Evolutionary conservation across 2,797 vertebrate genomes (phyloP).

Genomic region (Platalea minor): DNA sequence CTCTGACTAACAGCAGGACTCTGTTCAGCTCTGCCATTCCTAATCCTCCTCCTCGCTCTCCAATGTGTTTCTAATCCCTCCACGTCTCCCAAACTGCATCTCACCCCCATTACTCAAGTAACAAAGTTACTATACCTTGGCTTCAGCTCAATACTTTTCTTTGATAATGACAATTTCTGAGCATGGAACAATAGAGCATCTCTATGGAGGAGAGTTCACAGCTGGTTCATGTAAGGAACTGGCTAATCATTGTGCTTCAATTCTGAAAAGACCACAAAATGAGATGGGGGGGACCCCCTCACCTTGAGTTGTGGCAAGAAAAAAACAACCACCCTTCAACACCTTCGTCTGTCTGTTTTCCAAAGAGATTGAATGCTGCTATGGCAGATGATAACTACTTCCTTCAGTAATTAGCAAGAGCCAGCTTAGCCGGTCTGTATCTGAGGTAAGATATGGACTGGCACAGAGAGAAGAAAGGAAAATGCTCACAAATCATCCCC

Average conservation of each 20-base stretch:
- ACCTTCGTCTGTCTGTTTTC: neutral
- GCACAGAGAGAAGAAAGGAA: neutral
- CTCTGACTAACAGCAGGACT: slow-evolving; percentile 3
- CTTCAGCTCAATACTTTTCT: neutral
- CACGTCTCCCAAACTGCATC: neutral
- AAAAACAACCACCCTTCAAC: neutral
- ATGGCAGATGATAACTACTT: neutral
- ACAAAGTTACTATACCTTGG: slow-evolving; percentile 26
- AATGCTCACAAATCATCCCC: neutral
- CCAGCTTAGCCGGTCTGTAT: neutral
- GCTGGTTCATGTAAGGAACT: slow-evolving; percentile 37
- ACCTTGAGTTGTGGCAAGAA: neutral
- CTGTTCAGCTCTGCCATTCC: slow-evolving; percentile 7
- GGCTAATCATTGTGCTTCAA: neutral
- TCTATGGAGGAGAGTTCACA: slow-evolving; percentile 27
- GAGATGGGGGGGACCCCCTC: neutral
- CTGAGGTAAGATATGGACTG: neutral
- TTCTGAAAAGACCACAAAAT: neutral
- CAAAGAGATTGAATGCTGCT: neutral
- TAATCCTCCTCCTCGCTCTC: neutral
- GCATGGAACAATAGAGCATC: neutral
- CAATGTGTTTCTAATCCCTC: slow-evolving; percentile 36
- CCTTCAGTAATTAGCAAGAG: neutral
- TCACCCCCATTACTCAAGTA: slow-evolving; percentile 2
- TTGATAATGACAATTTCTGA: slow-evolving; percentile 34